Evolutionary conservation across 2,113 vertebrate species (phyloP), one percentile per base, ranked within the genome.

Genomic region (Manacus vitellinus): DNA sequence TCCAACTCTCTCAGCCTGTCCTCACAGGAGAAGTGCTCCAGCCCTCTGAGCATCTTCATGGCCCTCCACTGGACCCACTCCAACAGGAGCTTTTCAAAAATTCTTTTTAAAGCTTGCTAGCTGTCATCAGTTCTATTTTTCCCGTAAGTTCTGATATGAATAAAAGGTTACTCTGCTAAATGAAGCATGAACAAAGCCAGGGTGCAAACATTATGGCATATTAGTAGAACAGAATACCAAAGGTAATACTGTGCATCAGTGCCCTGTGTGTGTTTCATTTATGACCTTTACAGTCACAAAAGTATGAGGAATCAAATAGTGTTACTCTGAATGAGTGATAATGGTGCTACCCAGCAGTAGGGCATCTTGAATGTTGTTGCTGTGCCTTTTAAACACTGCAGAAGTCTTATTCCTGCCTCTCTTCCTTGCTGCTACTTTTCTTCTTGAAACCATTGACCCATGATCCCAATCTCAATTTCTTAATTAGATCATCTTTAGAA

Each of bases 161-260:
- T 77, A 63, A 95, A 95, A 87, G 75, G 84, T 95, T 97, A 65
- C 41, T 82, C 41, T 90, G 62, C 67, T 94, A 92, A 96, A 94
- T 85, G 86, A 94, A 90, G 78, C 86, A 35, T 80, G 68, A 90
- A 65, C 35, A 92, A 76, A 94, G 63, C 54, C 73, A 87, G 75
- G 41, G 62, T 94, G 85, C 81, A 86, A 94, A 59, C 61, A 33
- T 86, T 78, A 54, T 63, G 39, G 73, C 76, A 1, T 91, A 68
- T 91, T 58, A 81, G 83, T 47, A 88, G 92, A 88, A 78, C 33
- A 61, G 82, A 91, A 90, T 79, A 43, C 31, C 52, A 41, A 76
- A 66, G 82, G 46, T 37, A 63, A 43, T 46, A 68, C 74, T 8
- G 3, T 49, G 33, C 63, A 74, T 88, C 44, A 33, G 12, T 46